Evolutionary conservation across 2,888 invertebrate genomes (phyloP), one percentile per base, ranked within the genome.

Genomic region (Ferrisia virgata): DNA sequence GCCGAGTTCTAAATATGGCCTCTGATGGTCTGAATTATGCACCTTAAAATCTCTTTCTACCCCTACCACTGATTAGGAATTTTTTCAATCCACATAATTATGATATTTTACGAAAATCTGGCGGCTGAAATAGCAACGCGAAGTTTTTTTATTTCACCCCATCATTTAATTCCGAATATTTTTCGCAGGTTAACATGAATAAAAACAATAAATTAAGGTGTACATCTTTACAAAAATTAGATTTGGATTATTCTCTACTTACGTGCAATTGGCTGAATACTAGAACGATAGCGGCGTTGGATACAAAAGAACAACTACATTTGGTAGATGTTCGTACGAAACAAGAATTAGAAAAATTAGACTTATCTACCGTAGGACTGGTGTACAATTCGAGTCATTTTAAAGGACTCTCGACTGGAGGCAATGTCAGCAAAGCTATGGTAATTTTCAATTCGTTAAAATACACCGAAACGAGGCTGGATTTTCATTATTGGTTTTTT

Each of bases 341-440:
- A 87, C 94, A 95, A 86, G 96, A 96, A 89, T 90, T 95, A 25
- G 96, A 96, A 89, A 91, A 93, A 31, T 89, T 95, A 86, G 96
- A 97, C 88, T 91, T 96, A 86, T 93, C 94, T 40, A 92, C 92
- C 87, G 94, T 95, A 18, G 93, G 94, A 58, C 91, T 96, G 58
- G 95, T 96, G 0, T 96, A 96, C 87, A 94, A 94, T 72, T 95
- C 95, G 40, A 95, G 96, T 69, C 95, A 94, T 89, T 95, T 94
- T 88, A 92, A 97, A 90, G 98, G 95, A 0, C 90, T 98, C 58
- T 97, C 97, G 85, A 98, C 98, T 0, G 99, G 99, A 6, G 98
- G 98, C 0, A 96, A 97, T 88, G 99, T 94, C 85, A 93, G 93
- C 88, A 91, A 92, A 88, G 95, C 95, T 13, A 91, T 95, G 92